Evolutionary conservation across 2,888 invertebrate genomes (phyloP), one percentile per base, ranked within the genome.

Genomic region (Cosmia trapezina): DNA sequence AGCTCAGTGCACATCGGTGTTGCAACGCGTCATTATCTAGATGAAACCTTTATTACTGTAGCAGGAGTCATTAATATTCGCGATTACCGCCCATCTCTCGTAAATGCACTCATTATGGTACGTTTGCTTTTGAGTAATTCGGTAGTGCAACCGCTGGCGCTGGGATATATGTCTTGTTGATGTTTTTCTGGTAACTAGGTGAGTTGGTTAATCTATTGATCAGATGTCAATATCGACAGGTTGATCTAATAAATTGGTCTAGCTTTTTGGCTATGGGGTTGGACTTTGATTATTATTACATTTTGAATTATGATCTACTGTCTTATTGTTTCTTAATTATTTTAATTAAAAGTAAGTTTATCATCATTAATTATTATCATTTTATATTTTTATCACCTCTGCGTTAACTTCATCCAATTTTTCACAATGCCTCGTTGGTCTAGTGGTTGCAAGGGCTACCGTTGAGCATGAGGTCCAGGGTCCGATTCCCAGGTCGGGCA

Each of bases 21-120:
- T 74, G 86, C 86, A 87, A 88, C 73, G 70, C 64, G 72, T 84
- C 85, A 91, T 91, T 91, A 90, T 87, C 84, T 85, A 89, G 87
- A 90, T 89, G 87, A 87, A 82, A 66, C 70, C 83, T 86, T 86
- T 85, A 88, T 89, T 87, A 87, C 85, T 85, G 84, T 84, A 77
- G 85, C 75, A 79, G 80, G 41, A 78, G 83, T 83, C 82, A 88
- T 89, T 90, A 89, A 89, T 87, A 87, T 87, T 80, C 75, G 83
- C 68, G 75, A 86, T 89, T 87, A 85, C 87, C 77, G 76, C 78
- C 76, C 79, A 81, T 81, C 71, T 78, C 70, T 54, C 51, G 72
- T 72, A 81, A 83, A 78, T 64, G 76, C 71, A 71, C 74, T 75
- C 75, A 83, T 85, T 81, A 85, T 72, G 70, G 73, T 68, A 62